A percentile compares a stretch with the other conserved stretches of the same genome.
Evolutionary conservation across 2,888 invertebrate species (phyloP).

Genomic region (Caenorhabditis virilis): DNA sequence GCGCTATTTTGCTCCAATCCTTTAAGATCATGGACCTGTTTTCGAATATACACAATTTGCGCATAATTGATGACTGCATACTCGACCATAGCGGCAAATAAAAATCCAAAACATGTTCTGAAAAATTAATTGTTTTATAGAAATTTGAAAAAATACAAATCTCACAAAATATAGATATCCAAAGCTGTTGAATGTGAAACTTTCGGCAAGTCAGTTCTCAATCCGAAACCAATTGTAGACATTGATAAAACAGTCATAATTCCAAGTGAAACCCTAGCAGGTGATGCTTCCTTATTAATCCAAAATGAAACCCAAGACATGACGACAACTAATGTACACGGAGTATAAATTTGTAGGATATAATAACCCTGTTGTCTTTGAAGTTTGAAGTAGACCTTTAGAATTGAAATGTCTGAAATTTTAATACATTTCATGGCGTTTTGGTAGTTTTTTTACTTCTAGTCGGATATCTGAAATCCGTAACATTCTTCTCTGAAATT

Average conservation of each 20-base stretch:
- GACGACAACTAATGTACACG: constrained; percentile 70
- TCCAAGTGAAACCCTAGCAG: constrained; percentile 81
- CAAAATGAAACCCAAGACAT: constrained; percentile 78
- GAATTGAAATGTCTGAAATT: constrained; percentile 59
- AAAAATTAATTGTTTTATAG: too few species aligned
- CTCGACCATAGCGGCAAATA: constrained; percentile 61
- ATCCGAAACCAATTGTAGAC: constrained; percentile 79
- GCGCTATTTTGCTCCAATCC: constrained; percentile 55
- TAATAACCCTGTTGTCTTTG: constrained; percentile 79
- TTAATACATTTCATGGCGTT: neutral
- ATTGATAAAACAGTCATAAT: constrained; percentile 84
- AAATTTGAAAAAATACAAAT: neutral
- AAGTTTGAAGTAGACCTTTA: constrained; percentile 79
- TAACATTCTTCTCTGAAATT: constrained; percentile 57
- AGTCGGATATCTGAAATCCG: constrained; percentile 47
- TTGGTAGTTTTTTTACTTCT: constrained; percentile 26
- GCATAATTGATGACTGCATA: constrained; percentile 64
- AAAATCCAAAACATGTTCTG: constrained; percentile 59
- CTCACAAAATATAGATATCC: constrained; percentile 80
- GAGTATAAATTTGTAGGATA: constrained; percentile 73
- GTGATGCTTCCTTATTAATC: constrained; percentile 77
- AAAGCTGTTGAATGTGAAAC: constrained; percentile 85
- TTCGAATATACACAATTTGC: constrained; percentile 58
- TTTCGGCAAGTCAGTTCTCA: constrained; percentile 82
- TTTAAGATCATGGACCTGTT: constrained; percentile 56